Conservation (phyloP, 2,113 vertebrate species). For the Eretmochelys imbricata region DNA sequence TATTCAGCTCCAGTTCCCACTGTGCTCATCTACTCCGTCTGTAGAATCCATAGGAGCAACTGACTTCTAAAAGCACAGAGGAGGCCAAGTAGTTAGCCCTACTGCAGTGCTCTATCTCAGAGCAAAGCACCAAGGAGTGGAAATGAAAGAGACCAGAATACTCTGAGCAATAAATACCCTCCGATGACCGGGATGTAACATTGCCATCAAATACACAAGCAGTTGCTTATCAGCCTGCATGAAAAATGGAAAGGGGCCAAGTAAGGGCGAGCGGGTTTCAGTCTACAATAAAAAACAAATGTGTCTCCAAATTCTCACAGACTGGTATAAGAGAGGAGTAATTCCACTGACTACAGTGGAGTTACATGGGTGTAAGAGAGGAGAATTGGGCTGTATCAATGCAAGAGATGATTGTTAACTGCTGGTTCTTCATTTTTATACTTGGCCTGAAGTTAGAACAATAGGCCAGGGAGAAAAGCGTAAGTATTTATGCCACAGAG, state of each 20-base stretch:
- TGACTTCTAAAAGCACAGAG: slow-evolving; percentile 28
- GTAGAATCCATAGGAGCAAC: background rate
- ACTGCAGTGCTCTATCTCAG: background rate
- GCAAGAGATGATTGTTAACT: background rate
- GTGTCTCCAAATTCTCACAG: background rate
- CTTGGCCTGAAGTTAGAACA: background rate
- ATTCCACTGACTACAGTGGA: background rate
- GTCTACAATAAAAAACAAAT: background rate
- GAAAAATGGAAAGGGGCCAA: background rate
- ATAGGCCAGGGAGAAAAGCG: background rate
- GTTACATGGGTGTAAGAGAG: background rate
- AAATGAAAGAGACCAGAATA: background rate
- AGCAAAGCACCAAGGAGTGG: slow-evolving; percentile 1
- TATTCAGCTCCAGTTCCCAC: background rate
- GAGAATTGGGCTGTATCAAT: background rate
- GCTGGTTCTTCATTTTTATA: background rate
- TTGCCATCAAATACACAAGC: background rate
- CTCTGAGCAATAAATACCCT: background rate
- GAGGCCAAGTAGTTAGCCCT: slow-evolving; percentile 26
- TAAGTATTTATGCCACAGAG: background rate
- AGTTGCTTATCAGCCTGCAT: background rate
- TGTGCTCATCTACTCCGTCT: background rate
- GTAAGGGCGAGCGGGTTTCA: background rate
- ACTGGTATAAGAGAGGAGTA: background rate
- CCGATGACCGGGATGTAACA: background rate